These are phyloP conservation scores for Cephus runcator DNA, from an alignment of 2,888 invertebrate species.

Conservation along the genomic window DNA sequence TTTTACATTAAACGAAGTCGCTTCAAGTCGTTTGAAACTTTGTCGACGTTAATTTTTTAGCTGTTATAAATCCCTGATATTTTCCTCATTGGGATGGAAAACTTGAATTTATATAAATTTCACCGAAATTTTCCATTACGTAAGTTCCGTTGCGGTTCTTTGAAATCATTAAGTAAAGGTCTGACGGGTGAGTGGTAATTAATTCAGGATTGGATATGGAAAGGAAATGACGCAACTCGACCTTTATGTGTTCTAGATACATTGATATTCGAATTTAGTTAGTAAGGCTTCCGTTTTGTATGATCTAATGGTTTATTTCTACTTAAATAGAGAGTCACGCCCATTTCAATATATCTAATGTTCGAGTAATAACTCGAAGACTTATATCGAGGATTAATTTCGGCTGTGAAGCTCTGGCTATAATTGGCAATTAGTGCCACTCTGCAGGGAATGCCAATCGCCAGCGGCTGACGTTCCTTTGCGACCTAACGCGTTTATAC, in stretches of 20 bases:
- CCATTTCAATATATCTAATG: neutral
- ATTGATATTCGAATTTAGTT: neutral
- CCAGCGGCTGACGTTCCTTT: neutral
- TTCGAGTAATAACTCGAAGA: neutral
- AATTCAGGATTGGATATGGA: neutral
- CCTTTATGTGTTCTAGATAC: neutral
- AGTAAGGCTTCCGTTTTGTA: neutral
- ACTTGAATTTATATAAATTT: neutral
- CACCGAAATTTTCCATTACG: neutral
- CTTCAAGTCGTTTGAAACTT: no score
- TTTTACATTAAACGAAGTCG: neutral
- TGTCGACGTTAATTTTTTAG: no score
- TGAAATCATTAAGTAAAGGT: neutral
- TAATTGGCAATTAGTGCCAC: conserved; percentile 3
- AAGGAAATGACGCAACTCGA: neutral
- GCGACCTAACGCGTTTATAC: neutral
- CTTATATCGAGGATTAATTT: neutral
- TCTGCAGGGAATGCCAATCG: neutral
- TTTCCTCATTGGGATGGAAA: neutral
- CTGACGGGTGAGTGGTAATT: neutral
- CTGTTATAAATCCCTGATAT: neutral
- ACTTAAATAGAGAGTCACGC: neutral
- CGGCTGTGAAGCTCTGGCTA: neutral
- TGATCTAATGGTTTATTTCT: neutral
- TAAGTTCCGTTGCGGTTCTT: neutral